Conservation (phyloP, 2,888 invertebrate genomes). For the Limnephilus auricula region DNA sequence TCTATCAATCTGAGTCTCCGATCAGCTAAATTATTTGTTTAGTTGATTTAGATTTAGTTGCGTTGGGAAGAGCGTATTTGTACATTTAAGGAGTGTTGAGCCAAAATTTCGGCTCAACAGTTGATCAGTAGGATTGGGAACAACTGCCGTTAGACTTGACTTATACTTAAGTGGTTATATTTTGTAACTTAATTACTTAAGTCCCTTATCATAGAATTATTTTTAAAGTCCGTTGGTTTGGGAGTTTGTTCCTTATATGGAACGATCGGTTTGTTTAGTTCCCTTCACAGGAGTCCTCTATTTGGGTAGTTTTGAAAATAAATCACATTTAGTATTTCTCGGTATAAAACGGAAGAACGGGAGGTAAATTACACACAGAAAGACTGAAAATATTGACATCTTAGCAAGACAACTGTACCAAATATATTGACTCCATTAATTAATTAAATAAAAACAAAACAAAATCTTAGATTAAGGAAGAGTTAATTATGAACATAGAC, state of each 20-base stretch:
- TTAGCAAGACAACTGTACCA: conserved; percentile 64
- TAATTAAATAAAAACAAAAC: conserved; percentile 49
- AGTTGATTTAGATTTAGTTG: too few species aligned
- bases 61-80: too few species aligned
- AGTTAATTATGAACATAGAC: conserved; percentile 57
- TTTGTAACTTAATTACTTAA: background rate
- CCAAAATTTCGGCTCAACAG: too few species aligned
- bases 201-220: background rate
- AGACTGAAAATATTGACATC: conserved; percentile 65
- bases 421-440: conserved; percentile 66
- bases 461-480: conserved; percentile 58
- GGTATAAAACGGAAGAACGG: conserved; percentile 58
- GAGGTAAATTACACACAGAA: conserved; percentile 65
- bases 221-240: conserved; percentile 1
- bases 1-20: too few species aligned
- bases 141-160: too few species aligned
- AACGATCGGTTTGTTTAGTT: background rate
- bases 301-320: conserved; percentile 45
- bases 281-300: conserved; percentile 52
- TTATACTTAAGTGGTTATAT: too few species aligned
- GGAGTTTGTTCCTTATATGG: background rate
- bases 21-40: too few species aligned
- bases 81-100: too few species aligned
- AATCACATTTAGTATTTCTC: conserved; percentile 62
- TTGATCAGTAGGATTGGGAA: too few species aligned